Conservation (phyloP, 2,797 vertebrate species). For the Heterohyrax brucei region DNA sequence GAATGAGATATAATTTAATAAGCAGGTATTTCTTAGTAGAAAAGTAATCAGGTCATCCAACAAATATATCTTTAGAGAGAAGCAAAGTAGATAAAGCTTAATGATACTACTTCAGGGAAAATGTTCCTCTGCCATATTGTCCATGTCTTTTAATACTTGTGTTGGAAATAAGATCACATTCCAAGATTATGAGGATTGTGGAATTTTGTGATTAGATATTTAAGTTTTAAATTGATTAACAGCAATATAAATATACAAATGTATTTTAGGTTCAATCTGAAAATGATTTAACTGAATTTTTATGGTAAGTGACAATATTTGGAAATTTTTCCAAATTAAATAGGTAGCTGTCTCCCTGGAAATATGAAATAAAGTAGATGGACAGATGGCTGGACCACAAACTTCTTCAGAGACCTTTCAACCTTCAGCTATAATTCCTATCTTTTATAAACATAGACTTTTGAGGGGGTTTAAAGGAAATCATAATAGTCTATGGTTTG, state of each 20-base stretch:
- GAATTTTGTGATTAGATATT: slow-evolving; percentile 74
- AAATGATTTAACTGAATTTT: slow-evolving; percentile 13
- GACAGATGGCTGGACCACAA: not conserved
- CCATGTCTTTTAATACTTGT: slow-evolving; percentile 73
- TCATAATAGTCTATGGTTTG: not conserved
- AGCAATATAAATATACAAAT: slow-evolving; percentile 63
- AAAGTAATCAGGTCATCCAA: slow-evolving; percentile 75
- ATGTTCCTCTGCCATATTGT: slow-evolving; percentile 67
- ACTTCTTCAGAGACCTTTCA: slow-evolving; percentile 53
- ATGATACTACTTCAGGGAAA: slow-evolving; percentile 58
- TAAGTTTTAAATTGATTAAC: slow-evolving; percentile 64
- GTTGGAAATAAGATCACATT: slow-evolving; percentile 73
- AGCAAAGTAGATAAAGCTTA: slow-evolving; percentile 66
- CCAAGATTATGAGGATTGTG: slow-evolving; percentile 62
- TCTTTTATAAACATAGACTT: slow-evolving; percentile 51
- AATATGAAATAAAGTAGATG: slow-evolving; percentile 19
- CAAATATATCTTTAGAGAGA: slow-evolving; percentile 70
- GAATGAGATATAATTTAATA: slow-evolving; percentile 80
- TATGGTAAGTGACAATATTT: slow-evolving; percentile 23
- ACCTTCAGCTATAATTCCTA: not conserved
- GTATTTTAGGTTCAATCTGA: slow-evolving; percentile 64
- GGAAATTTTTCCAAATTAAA: slow-evolving; percentile 55
- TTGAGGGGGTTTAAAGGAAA: not conserved
- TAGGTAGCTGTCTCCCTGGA: not conserved
- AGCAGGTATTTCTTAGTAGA: slow-evolving; percentile 74